Conservation (phyloP, 1,140 invertebrate species). For the Euura lappo region DNA sequence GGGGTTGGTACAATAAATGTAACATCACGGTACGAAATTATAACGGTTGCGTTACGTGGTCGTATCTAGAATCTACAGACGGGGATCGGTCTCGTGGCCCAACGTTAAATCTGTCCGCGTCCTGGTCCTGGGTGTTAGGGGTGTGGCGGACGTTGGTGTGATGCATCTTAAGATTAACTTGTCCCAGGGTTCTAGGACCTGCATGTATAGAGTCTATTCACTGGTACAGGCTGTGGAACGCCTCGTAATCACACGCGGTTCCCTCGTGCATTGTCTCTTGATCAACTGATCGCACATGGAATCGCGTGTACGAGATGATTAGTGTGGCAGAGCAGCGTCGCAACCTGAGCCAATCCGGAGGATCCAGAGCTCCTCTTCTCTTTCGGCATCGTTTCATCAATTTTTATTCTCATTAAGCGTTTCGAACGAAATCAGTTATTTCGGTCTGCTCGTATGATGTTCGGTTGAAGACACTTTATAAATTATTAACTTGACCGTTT, state of each 20-base stretch:
- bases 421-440: too few species aligned
- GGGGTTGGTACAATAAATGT: not conserved
- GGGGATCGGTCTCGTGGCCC: not conserved
- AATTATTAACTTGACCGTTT: too few species aligned
- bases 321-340: too few species aligned
- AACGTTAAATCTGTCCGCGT: not conserved
- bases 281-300: too few species aligned
- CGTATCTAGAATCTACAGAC: not conserved
- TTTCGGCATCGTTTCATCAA: too few species aligned
- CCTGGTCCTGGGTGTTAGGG: not conserved
- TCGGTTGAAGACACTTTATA: too few species aligned
- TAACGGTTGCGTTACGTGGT: not conserved
- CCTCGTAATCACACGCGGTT: not conserved
- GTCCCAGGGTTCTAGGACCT: not conserved
- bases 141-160: not conserved
- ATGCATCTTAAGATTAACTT: conserved; percentile 2
- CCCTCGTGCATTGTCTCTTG: too few species aligned
- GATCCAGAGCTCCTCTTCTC: too few species aligned
- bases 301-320: too few species aligned
- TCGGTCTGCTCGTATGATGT: too few species aligned
- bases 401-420: too few species aligned
- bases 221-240: not conserved
- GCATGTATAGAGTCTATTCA: not conserved
- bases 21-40: conserved; percentile 1
- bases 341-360: too few species aligned